Base-by-base conservation (phyloP, 2,113 vertebrate species). In the Cyprinodon brontotheroides region DNA sequence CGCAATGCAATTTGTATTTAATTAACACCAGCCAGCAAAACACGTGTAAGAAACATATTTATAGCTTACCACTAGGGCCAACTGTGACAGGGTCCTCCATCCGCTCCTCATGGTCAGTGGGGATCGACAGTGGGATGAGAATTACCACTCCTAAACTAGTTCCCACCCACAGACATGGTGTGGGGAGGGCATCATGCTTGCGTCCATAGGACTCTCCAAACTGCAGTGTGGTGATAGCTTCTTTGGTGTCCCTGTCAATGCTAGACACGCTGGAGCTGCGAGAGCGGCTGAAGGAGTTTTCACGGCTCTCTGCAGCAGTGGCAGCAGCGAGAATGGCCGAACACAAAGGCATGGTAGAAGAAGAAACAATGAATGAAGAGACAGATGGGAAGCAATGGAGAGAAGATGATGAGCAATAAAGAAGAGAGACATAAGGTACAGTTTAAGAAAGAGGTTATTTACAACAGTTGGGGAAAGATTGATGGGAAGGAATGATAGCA, bases 241-340 rank as follows among this genome's bases (percentile, higher is more conserved):
- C 98, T 84, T 98, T 99, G 2, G 97, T 94, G 86, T 99, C 98
- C 72, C 96, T 95, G 93, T 99, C 98, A 20, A 99, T 99, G 72
- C 98, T 99, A 89, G 96, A 99, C 80, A 99, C 96, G 0, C 98
- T 99, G 91, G 98, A 99, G 80, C 98, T 99, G 83, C 97, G 96
- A 0, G 98, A 99, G 72, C 96, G 97, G 92, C 94, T 98, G 93
- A 98, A 97, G 75, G 97, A 97, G 89, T 97, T 99, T 77, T 99
- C 98, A 60, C 96, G 94, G 37, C 94, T 97, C 94, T 99, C 98
- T 98, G 70, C 12, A 69, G 65, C 40, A 93, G 64, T 20, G 5
- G 67, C 14, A 39, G 81, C 78, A 36, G 47, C 12, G 15, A n/a
- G 14, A 57, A 57, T 57, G 50, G 50, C 2, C 70, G 47, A 68